Evolutionary conservation across 2,888 invertebrate genomes (phyloP), one percentile per base, ranked within the genome.

Genomic region (Periphyllus acericola): DNA sequence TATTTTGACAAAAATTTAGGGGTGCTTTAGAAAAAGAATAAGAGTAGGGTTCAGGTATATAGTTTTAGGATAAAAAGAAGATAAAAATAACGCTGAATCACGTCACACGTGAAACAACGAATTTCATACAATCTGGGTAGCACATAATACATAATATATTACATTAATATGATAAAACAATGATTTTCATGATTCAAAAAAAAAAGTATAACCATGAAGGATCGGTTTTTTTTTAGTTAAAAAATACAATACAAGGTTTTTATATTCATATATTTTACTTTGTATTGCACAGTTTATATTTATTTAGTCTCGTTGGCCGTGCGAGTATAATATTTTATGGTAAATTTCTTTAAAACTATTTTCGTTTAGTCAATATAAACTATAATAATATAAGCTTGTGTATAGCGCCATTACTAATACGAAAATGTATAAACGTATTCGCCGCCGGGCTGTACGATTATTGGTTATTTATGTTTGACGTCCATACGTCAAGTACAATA

Each of bases 31-130:
- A n/a, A 66, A 66, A 66, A 3, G 6, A 68, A 68, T 11, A 36
- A 29, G n/a, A 60, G 21, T 36, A 78, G 79, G 52, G 60, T 81
- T 55, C 21, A 55, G 40, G 29, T 79, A 83, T 79, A 36, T 29
- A 46, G n/a, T 36, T 66, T 88, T 72, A 36, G 52, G 3, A 46
- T 36, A 60, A 29, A 89, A 89, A 46, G 29, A 40, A 60, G 74
- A 78, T 76, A 76, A 83, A 76, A 68, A 34, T 46, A 11, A 75
- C n/a, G n/a, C 21, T 78, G 60, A 36, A 36, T 25, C 55, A 55
- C 14, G n/a, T 82, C 32, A 66, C 32, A n/a, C 3, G 3, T 25
- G 46, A 40, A 66, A n/a, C n/a, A 17, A n/a, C n/a, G n/a, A n/a
- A 66, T 40, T n/a, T n/a, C n/a, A 2, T 29, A 66, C 1, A 80